Evolutionary conservation across 2,113 vertebrate genomes (phyloP), one percentile per base, ranked within the genome.

Genomic region (Columba janthina): DNA sequence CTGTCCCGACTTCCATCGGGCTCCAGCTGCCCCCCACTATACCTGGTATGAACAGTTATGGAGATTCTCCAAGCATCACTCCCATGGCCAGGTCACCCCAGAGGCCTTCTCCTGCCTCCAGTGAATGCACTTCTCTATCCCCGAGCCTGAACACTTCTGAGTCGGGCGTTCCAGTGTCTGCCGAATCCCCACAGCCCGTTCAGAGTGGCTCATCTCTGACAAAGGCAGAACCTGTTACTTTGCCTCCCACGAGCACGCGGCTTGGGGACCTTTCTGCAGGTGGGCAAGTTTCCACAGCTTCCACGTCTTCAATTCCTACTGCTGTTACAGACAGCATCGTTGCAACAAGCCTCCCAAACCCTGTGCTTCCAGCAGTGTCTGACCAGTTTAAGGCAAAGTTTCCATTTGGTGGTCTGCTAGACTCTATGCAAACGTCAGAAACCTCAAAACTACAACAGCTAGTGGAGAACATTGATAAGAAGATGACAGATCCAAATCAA

Each of bases 391-490:
- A 99, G 96, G 99, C 99, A 80, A 99, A 99, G 95, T 99, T 99
- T 94, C 99, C 99, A 13, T 99, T 99, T 14, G 99, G 99, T 34
- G 99, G 99, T 93, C 99, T 99, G 91, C 98, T 99, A 53, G 99
- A 99, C 98, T 99, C 99, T 98, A 99, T 99, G 99, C 99, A 99
- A 98, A 99, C 99, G 2, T 99, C 99, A 75, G 99, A 99, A 97
- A 99, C 99, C 96, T 99, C 99, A 84, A 99, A 99, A 95, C 97
- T 99, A 64, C 99, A 99, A 97, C 99, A 99, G 97, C 97, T 99
- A 81, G 99, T 99, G 71, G 99, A 99, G 97, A 99, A 99, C 96
- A 99, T 99, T 80, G 99, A 99, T 97, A 99, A 99, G 98, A 99
- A 99, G 97, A 99, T 99, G 99, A 99, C 99, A 5, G 99, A 99